Base-by-base conservation (phyloP, 2,113 vertebrate species). In the Callipepla squamata region DNA sequence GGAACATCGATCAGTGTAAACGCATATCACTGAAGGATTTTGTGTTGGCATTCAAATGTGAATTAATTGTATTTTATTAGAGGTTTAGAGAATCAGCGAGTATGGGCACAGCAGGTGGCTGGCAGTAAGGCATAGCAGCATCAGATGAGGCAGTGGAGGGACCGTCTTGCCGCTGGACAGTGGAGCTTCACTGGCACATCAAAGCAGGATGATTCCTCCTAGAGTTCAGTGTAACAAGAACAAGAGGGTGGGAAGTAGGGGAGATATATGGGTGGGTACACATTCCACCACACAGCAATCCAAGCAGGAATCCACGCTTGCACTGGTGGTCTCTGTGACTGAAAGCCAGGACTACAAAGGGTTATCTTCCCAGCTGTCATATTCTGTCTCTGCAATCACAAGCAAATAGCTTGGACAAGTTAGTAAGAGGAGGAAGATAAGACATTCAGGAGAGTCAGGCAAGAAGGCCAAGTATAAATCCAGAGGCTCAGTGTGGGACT, bases 31-130 rank as follows among this genome's bases (percentile, higher is more conserved):
- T 86, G 80, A 67, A 93, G 66, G 76, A 80, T 97, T 96, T 96
- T 94, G 86, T 93, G 73, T 94, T 97, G 94, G 87, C 89, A 93
- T 98, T 97, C 97, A 96, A 97, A 97, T 95, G 94, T 96, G 97
- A 97, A 97, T 98, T 96, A 95, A 95, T 95, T 94, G 81, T 63
- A 74, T 96, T 97, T 97, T 97, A 97, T 97, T 95, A 97, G 95
- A 96, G 93, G 91, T 97, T 97, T 95, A 96, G 78, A 96, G 76
- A 84, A 51, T 68, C 30, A 73, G 21, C n/a, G 42, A 0, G 0
- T 76, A 21, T 68, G 25, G 25, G 30, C 73, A 38, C 30, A 89
- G 82, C 88, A 90, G 72, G 21, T 85, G 66, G 78, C 57, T 59
- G 40, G 40, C 40, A 78, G 65, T 69, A 92, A 78, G 85, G 72